phyloP scores from a whole-genome alignment of 2,113 vertebrate genomes.

The Catharus fuscescens region DNA sequence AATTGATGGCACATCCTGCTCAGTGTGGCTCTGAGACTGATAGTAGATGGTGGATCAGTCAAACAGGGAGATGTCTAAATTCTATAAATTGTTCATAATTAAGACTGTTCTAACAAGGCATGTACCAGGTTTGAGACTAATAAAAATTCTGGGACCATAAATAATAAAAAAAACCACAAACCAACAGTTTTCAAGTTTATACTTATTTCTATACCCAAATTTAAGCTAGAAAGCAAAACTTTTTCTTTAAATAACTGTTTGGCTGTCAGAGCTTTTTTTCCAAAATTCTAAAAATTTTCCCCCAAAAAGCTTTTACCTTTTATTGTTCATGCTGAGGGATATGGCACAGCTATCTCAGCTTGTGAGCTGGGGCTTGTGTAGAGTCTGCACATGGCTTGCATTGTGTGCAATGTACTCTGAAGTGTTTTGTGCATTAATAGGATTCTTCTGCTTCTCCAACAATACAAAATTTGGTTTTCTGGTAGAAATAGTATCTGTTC shows the following conservation, averaged over 20 bases:
- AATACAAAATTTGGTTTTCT: slow-evolving; percentile 11
- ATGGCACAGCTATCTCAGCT: background rate
- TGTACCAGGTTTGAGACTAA: background rate
- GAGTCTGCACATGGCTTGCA: slow-evolving; percentile 18
- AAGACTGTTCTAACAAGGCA: background rate
- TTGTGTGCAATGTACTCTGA: background rate
- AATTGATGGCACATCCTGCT: background rate
- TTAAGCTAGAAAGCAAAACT: background rate
- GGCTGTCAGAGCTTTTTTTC: background rate
- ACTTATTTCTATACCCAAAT: background rate
- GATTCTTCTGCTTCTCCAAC: slow-evolving; percentile 47
- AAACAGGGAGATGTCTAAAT: background rate
- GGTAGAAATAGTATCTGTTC: slow-evolving; percentile 28
- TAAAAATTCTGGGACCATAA: background rate
- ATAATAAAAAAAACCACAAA: background rate
- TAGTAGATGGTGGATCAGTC: background rate
- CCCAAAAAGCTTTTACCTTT: background rate
- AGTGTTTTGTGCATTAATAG: slow-evolving; percentile 20
- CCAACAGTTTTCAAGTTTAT: background rate
- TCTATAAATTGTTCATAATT: background rate
- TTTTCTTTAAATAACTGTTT: background rate
- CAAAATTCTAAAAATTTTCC: background rate
- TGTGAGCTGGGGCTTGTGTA: background rate
- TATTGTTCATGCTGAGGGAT: background rate
- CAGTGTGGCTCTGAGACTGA: background rate